Evolutionary conservation across 2,797 vertebrate genomes (phyloP).

Genomic region (Spheniscus humboldti): DNA sequence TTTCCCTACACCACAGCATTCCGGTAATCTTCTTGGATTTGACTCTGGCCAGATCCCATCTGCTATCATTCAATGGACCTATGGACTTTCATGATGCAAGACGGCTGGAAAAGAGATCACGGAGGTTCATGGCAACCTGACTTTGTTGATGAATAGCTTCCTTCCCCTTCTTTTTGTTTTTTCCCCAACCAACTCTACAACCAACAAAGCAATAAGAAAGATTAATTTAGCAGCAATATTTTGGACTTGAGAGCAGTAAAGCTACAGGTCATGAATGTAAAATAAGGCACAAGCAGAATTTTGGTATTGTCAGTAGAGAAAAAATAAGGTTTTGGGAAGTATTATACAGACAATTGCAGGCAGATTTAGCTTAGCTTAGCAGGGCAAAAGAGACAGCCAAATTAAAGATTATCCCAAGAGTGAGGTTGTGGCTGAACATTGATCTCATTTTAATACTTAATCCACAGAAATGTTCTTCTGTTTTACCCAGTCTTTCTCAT

Average conservation of each 20-base stretch:
- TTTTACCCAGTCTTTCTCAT: background rate
- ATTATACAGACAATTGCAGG: background rate
- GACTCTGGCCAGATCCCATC: background rate
- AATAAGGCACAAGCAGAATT: background rate
- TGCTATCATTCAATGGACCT: background rate
- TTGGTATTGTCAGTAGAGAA: background rate
- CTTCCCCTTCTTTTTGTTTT: background rate
- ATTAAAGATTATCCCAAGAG: background rate
- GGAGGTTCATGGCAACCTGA: background rate
- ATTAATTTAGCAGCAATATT: background rate
- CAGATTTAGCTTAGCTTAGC: background rate
- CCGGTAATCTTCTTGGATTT: background rate
- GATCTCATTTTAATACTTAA: background rate
- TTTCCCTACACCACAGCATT: background rate
- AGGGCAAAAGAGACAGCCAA: background rate
- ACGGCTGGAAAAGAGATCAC: background rate
- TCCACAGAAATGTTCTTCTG: background rate
- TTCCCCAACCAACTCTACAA: background rate
- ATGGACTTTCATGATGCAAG: background rate
- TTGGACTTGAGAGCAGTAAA: background rate
- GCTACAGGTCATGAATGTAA: background rate
- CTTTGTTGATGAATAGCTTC: background rate
- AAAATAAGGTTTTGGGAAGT: background rate
- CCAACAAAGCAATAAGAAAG: background rate
- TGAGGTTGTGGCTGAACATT: background rate